A percentile compares a stretch with the other conserved stretches of the same genome.
phyloP scores from a whole-genome alignment of 2,888 invertebrate genomes.

The Polydrusus tereticollis region DNA sequence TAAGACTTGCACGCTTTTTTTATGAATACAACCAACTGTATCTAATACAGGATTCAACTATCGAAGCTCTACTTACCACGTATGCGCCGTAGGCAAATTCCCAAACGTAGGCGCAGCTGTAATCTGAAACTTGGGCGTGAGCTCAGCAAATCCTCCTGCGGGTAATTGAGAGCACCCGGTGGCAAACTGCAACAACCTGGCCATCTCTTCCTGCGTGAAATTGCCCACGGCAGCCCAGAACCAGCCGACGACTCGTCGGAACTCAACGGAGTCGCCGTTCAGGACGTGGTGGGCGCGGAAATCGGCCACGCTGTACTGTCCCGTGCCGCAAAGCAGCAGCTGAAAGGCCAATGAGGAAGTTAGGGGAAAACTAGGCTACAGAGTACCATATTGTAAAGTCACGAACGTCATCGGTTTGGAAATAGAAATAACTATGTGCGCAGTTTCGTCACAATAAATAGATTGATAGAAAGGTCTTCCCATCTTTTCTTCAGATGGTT shows the following conservation, averaged over 20 bases:
- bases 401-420: no score
- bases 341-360: constrained; percentile 66
- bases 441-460: no score
- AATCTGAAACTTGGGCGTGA: constrained; percentile 93
- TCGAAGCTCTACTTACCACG: constrained; percentile 83
- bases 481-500: no score
- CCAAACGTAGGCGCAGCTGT: constrained; percentile 91
- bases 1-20: no score
- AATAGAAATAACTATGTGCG: no score
- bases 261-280: constrained; percentile 84
- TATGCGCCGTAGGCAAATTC: constrained; percentile 93
- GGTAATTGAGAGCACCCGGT: constrained; percentile 94
- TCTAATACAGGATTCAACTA: no score
- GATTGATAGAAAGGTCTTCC: no score
- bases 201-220: constrained; percentile 94
- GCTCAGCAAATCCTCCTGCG: constrained; percentile 89
- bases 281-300: constrained; percentile 91
- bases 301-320: constrained; percentile 91
- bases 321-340: constrained; percentile 93
- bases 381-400: no score
- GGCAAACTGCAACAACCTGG: constrained; percentile 90
- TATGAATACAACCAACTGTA: no score
- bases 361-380: no score
- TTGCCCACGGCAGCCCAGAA: constrained; percentile 92
- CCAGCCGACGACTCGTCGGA: constrained; percentile 88